These are phyloP conservation scores for Arctocebus calabarensis DNA, from an alignment of 2,797 vertebrate genomes.

Conservation along the genomic window DNA sequence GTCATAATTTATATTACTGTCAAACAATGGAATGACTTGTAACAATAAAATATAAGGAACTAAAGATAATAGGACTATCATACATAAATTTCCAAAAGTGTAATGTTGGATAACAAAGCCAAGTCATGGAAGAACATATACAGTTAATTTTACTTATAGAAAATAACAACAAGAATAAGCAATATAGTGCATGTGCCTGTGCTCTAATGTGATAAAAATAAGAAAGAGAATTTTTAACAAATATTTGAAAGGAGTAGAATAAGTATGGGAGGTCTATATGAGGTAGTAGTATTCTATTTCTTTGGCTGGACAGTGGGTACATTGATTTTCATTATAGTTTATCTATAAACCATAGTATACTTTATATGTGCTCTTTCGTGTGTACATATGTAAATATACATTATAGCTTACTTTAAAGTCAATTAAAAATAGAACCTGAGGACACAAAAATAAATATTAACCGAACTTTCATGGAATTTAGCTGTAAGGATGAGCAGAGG, in stretches of 20 bases:
- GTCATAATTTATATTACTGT: neutral
- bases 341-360: neutral
- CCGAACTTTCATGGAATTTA: neutral
- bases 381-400: neutral
- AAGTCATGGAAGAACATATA: neutral
- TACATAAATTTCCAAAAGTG: neutral
- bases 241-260: neutral
- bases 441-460: neutral
- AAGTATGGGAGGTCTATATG: neutral
- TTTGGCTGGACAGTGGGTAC: neutral
- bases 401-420: neutral
- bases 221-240: neutral
- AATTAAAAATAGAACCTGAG: neutral
- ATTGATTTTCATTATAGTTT: neutral
- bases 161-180: neutral
- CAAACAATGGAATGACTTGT: neutral
- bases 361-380: too few species aligned
- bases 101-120: neutral
- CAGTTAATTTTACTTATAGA: neutral
- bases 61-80: neutral
- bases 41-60: neutral
- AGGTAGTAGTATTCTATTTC: neutral
- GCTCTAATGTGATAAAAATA: neutral
- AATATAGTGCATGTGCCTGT: neutral
- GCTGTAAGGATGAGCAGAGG: neutral